Evolutionary conservation across 2,113 vertebrate genomes (phyloP).

Genomic region (Eubucco bourcierii): DNA sequence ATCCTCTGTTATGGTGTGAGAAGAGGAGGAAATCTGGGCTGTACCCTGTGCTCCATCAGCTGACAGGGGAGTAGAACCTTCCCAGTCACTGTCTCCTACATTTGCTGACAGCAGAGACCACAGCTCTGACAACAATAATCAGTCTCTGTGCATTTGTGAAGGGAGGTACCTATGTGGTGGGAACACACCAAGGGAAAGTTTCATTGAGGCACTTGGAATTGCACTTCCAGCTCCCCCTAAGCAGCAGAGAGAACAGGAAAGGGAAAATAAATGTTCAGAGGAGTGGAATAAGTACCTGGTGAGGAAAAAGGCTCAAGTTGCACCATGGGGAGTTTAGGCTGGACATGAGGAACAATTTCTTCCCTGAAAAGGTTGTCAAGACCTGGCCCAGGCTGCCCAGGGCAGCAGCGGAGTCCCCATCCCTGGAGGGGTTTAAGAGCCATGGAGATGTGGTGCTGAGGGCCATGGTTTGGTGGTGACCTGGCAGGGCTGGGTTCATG

Average conservation of each 20-base stretch:
- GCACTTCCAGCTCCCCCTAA: neutral
- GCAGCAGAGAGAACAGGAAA: neutral
- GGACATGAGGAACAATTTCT: too few relatives aligned
- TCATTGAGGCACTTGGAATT: neutral
- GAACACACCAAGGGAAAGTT: neutral
- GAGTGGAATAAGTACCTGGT: too few relatives aligned
- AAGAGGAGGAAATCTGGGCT: neutral
- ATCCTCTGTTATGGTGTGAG: neutral
- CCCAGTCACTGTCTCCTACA: neutral
- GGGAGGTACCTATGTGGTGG: neutral
- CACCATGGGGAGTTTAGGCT: too few relatives aligned
- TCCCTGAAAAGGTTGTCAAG: too few relatives aligned
- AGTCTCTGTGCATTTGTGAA: neutral
- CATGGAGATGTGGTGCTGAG: too few relatives aligned
- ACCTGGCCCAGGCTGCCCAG: too few relatives aligned
- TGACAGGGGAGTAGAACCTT: conserved; percentile 1
- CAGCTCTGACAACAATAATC: neutral
- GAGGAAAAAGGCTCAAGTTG: too few relatives aligned
- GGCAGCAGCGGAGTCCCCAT: too few relatives aligned
- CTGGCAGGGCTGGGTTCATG: too few relatives aligned
- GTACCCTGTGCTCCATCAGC: conserved; percentile 14
- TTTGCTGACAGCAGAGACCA: neutral
- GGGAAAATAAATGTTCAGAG: neutral
- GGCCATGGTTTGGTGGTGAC: too few relatives aligned
- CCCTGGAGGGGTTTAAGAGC: too few relatives aligned